Evolutionary conservation across 2,888 invertebrate species (phyloP).

Genomic region (Heliconius erato): DNA sequence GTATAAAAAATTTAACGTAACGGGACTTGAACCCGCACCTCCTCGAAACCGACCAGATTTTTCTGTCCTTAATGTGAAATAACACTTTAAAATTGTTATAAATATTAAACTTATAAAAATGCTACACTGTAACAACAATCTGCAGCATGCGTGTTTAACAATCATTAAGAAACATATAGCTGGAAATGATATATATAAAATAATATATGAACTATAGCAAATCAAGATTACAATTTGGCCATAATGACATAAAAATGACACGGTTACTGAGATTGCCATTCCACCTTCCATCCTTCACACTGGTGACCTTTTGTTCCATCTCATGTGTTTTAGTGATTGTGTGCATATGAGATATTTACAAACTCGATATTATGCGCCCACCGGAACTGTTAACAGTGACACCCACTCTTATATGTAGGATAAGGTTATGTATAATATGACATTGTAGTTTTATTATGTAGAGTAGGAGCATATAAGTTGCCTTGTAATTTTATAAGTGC

Average conservation of each 20-base stretch:
- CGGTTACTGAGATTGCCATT: constrained; percentile 28
- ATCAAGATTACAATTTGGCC: constrained; percentile 2
- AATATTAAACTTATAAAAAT: not conserved
- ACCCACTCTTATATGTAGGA: constrained; percentile 70
- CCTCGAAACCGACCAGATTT: too few relatives aligned
- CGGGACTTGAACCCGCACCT: too few relatives aligned
- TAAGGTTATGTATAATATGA: constrained; percentile 74
- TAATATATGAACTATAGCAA: not conserved
- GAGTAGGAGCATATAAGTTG: not conserved
- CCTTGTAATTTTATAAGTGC: not conserved
- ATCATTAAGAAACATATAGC: constrained; percentile 10
- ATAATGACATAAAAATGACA: constrained; percentile 20
- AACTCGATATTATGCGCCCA: constrained; percentile 67
- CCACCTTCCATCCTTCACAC: constrained; percentile 40
- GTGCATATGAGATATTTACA: constrained; percentile 70
- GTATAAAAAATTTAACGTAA: too few relatives aligned
- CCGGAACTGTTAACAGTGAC: constrained; percentile 70
- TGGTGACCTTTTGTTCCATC: constrained; percentile 43
- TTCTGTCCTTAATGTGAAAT: too few relatives aligned
- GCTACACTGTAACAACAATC: not conserved
- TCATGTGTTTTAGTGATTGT: constrained; percentile 62
- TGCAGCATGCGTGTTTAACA: not conserved
- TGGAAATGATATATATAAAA: not conserved
- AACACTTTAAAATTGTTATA: too few relatives aligned
- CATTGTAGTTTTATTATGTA: constrained; percentile 54